Evolutionary conservation across 2,888 invertebrate species (phyloP), one percentile per base, ranked within the genome.

Genomic region (Mimumesa dahlbomi): DNA sequence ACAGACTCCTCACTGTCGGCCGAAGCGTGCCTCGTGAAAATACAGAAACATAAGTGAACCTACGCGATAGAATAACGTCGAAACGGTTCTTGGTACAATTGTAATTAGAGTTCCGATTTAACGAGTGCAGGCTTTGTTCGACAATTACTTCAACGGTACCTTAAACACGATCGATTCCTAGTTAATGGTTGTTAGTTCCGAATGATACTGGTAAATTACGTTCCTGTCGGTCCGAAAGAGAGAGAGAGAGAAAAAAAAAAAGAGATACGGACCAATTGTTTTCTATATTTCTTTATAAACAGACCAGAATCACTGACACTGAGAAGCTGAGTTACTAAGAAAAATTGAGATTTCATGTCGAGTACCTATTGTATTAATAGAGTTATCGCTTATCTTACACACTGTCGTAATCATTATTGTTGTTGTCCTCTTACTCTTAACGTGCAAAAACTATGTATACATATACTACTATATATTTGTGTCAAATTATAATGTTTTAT

Each of bases 351-450:
- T 40, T 29, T 49, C 61, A 68, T 31, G 43, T 57, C 64, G 49
- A 67, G 64, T 71, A 63, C 70, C 62, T 65, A 77, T 64, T 54
- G 48, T 76, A 75, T 61, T 58, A 49, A 66, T 66, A 66, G 65
- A 57, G 69, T 73, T 71, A 62, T 77, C 64, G 77, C 77, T 79
- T 79, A 70, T 79, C 65, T 73, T 75, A 65, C 75, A 61, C 71
- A 72, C 67, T 73, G 57, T 75, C 67, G 69, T 77, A 72, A 79
- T 72, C 64, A 80, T 67, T 64, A 69, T 82, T 52, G 81, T 84
- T 83, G 83, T 85, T 84, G 83, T 85, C 81, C 45, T 79, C 69
- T 78, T 78, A 73, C 75, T 74, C 71, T 70, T 75, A 73, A 81
- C 63, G 73, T 75, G 59, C 72, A 64, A 76, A 59, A 69, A 64